Percentiles rank a stretch among this genome's conserved stretches.
phyloP scores from a whole-genome alignment of 2,888 invertebrate species.

The Fragum whitleyi region DNA sequence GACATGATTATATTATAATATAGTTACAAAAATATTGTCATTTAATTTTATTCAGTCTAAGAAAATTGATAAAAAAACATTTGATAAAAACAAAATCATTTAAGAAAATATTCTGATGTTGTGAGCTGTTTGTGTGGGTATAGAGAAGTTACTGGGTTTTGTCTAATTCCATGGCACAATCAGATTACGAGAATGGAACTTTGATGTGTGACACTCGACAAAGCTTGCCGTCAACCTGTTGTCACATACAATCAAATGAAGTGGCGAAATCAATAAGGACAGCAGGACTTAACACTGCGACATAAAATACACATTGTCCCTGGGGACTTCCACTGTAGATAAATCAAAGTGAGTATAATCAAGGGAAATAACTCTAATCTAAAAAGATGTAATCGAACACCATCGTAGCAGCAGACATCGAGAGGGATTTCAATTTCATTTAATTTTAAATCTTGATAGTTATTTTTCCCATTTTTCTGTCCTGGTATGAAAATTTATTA shows the following conservation, averaged over 20 bases:
- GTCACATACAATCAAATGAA: slow-evolving; percentile 58
- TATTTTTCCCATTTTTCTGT: slow-evolving; percentile 23
- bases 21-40: no score
- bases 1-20: no score
- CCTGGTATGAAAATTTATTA: slow-evolving; percentile 24
- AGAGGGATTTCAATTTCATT: slow-evolving; percentile 31
- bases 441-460: slow-evolving; percentile 26
- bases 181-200: slow-evolving; percentile 32
- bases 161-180: slow-evolving; percentile 37
- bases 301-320: slow-evolving; percentile 49
- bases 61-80: no score
- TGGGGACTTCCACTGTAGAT: slow-evolving; percentile 24
- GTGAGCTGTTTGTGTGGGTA: no score
- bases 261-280: slow-evolving; percentile 52
- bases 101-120: no score
- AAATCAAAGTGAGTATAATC: slow-evolving; percentile 43
- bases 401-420: slow-evolving; percentile 15
- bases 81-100: no score
- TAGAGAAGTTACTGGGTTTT: slow-evolving; percentile 16
- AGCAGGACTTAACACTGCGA: slow-evolving; percentile 50
- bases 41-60: no score
- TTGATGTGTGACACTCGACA: slow-evolving; percentile 56
- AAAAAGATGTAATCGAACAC: slow-evolving; percentile 45
- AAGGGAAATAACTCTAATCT: slow-evolving; percentile 50
- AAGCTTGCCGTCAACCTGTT: slow-evolving; percentile 49